phyloP scores from a whole-genome alignment of 2,888 invertebrate genomes.

The Penaeus monodon region DNA sequence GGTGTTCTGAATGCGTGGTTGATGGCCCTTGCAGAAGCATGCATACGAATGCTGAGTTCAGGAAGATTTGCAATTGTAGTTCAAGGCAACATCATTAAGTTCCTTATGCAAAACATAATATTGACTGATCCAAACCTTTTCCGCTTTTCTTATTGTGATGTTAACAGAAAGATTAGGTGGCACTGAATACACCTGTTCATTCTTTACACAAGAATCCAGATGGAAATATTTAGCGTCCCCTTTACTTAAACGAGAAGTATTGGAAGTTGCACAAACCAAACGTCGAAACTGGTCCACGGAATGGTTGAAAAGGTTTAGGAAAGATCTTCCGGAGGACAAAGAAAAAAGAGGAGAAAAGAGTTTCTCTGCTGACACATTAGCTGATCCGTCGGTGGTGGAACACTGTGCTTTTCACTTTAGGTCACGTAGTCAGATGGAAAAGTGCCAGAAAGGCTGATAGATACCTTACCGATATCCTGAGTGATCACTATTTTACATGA shows the following conservation, averaged over 20 bases:
- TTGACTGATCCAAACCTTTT: slow-evolving; percentile 41
- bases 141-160: slow-evolving; percentile 47
- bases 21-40: slow-evolving; percentile 5
- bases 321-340: no score
- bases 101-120: slow-evolving; percentile 12
- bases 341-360: no score
- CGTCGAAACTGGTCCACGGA: no score
- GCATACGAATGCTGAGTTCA: slow-evolving; percentile 41
- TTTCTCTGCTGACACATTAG: not conserved
- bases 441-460: no score
- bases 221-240: slow-evolving; percentile 44
- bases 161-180: slow-evolving; percentile 24
- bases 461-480: no score
- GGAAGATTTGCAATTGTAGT: slow-evolving; percentile 7
- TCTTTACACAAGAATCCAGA: slow-evolving; percentile 52
- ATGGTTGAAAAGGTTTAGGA: no score
- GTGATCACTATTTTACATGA: not conserved
- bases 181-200: slow-evolving; percentile 17
- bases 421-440: no score
- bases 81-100: not conserved
- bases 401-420: not conserved
- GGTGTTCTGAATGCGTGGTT: slow-evolving; percentile 27
- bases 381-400: not conserved
- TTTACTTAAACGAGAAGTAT: slow-evolving; percentile 5
- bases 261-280: no score